Evolutionary conservation across 2,113 vertebrate genomes (phyloP).

Genomic region (Micronycteris hirsuta): DNA sequence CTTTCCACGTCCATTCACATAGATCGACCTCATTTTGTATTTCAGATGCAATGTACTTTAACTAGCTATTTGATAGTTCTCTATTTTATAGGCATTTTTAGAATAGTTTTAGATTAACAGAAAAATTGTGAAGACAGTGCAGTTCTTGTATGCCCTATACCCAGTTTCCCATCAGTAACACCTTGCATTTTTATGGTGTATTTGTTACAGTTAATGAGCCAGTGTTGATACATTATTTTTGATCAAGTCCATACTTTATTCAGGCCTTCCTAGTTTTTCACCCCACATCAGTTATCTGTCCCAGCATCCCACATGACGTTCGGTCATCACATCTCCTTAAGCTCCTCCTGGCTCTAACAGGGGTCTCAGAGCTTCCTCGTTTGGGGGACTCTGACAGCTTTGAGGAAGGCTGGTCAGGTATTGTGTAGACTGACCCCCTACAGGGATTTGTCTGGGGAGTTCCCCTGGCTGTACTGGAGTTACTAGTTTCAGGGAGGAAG

Average conservation of each 20-base stretch:
- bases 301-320: not conserved
- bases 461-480: not conserved
- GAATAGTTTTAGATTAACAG: not conserved
- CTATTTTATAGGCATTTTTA: not conserved
- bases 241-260: too few relatives aligned
- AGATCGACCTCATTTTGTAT: not conserved
- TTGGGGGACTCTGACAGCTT: not conserved
- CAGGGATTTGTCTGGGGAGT: not conserved
- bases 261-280: not conserved
- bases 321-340: not conserved
- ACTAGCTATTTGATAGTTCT: not conserved
- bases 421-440: not conserved
- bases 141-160: fast-evolving
- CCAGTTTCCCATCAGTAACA: not conserved
- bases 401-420: too few relatives aligned
- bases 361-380: not conserved
- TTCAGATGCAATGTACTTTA: not conserved
- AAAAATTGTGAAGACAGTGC: not conserved
- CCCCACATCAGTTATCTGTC: not conserved
- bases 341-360: not conserved
- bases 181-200: not conserved
- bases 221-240: not conserved
- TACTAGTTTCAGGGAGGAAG: not conserved
- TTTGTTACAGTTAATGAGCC: too few relatives aligned
- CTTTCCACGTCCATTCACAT: not conserved